A percentile compares a stretch with the other conserved stretches of the same genome.
Conservation (phyloP, 2,888 invertebrate species). For the Sphaerophoria taeniata region DNA sequence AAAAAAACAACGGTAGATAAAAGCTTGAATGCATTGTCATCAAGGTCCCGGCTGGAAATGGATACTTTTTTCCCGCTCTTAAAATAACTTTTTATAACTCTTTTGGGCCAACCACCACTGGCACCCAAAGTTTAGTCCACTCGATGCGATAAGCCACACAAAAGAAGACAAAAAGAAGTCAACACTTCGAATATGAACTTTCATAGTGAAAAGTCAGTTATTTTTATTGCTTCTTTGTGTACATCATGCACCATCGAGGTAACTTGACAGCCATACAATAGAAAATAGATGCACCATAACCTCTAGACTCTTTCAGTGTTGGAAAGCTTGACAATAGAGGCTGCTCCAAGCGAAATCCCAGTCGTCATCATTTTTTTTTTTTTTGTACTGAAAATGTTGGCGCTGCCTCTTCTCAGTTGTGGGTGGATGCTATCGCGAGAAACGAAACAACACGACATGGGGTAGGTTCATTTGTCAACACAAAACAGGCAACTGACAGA, state of each 20-base stretch:
- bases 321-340: constrained; percentile 9
- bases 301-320: background rate
- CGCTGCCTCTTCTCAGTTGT: constrained; percentile 19
- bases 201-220: constrained; percentile 42
- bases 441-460: constrained; percentile 35
- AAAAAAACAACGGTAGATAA: no score
- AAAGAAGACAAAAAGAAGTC: background rate
- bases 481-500: constrained; percentile 62
- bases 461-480: constrained; percentile 69
- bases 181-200: constrained; percentile 26
- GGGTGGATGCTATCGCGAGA: no score
- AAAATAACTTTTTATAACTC: constrained; percentile 42
- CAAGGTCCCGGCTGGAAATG: no score
- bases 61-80: constrained; percentile 26
- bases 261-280: constrained; percentile 23
- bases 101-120: no score
- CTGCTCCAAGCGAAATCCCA: constrained; percentile 26
- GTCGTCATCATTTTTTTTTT: constrained; percentile 49
- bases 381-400: no score
- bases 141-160: no score
- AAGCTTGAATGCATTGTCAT: no score
- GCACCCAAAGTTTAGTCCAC: constrained; percentile 53
- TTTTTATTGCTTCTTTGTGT: constrained; percentile 49
- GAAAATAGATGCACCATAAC: constrained; percentile 44
- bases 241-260: constrained; percentile 10